A percentile compares a stretch with the other conserved stretches of the same genome.
phyloP scores from a whole-genome alignment of 2,113 vertebrate species.

The Muntiacus muntjak region DNA sequence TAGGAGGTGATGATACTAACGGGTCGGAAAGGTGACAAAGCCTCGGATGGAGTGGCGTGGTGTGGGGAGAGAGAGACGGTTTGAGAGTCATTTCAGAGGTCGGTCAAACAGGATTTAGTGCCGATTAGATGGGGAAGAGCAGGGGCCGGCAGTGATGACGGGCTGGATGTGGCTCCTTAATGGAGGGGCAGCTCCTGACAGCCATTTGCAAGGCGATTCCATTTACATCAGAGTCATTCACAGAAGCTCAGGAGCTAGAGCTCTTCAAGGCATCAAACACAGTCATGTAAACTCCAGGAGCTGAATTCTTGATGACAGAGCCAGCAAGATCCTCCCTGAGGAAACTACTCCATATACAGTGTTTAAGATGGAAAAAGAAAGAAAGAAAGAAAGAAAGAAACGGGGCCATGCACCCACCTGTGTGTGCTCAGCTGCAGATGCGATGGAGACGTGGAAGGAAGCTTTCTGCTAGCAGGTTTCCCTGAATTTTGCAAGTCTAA shows the following conservation, averaged over 20 bases:
- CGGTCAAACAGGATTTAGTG: background rate
- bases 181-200: conserved; percentile 49
- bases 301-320: conserved; percentile 65
- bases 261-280: background rate
- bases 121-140: background rate
- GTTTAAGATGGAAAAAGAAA: conserved; percentile 59
- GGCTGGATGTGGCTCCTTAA: background rate
- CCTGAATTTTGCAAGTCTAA: conserved; percentile 57
- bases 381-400: conserved; percentile 37
- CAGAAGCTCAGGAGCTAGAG: background rate
- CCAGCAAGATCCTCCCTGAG: conserved; percentile 59
- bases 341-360: conserved; percentile 49
- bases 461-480: conserved; percentile 53
- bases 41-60: accelerated
- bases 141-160: background rate
- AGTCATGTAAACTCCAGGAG: conserved; percentile 59
- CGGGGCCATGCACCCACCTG: conserved; percentile 69
- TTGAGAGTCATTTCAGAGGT: conserved; percentile 11
- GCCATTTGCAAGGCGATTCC: conserved; percentile 9
- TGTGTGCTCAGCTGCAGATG: conserved; percentile 74
- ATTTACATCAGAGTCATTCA: conserved; percentile 18
- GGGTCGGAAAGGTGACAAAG: background rate
- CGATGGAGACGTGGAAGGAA: conserved; percentile 57
- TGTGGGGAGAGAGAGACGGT: background rate
- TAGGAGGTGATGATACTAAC: background rate